A percentile compares a stretch with the other conserved stretches of the same genome.
phyloP scores from a whole-genome alignment of 2,113 vertebrate genomes.

The Pleuronectes platessa region DNA sequence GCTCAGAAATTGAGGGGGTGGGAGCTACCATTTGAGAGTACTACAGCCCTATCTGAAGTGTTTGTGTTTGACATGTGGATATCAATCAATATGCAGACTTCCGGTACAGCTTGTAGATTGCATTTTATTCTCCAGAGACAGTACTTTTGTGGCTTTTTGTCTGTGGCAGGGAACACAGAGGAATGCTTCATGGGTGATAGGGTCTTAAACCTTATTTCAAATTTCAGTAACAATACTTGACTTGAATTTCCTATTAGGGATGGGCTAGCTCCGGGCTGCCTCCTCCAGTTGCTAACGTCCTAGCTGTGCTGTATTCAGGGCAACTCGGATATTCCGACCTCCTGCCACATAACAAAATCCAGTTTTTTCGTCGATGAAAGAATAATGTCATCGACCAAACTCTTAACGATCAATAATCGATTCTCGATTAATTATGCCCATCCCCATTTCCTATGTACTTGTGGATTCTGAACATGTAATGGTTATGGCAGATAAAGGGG shows the following conservation, averaged over 20 bases:
- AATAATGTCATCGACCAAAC: too few species aligned
- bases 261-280: too few species aligned
- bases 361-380: too few species aligned
- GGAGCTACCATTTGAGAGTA: not conserved
- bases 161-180: conserved; percentile 22
- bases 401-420: too few species aligned
- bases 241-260: not conserved
- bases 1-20: conserved; percentile 28
- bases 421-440: too few species aligned
- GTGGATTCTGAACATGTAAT: not conserved
- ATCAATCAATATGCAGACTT: not conserved
- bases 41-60: conserved; percentile 3
- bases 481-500: not conserved
- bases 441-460: not conserved
- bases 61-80: conserved; percentile 26
- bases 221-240: not conserved
- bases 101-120: not conserved
- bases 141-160: not conserved
- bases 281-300: too few species aligned
- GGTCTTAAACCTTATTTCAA: conserved; percentile 13
- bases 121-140: conserved; percentile 3
- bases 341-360: too few species aligned
- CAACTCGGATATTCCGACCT: too few species aligned
- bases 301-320: too few species aligned
- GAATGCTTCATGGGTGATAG: conserved; percentile 14